Evolutionary conservation across 2,888 invertebrate genomes (phyloP).

Genomic region (Erebia epiphron): DNA sequence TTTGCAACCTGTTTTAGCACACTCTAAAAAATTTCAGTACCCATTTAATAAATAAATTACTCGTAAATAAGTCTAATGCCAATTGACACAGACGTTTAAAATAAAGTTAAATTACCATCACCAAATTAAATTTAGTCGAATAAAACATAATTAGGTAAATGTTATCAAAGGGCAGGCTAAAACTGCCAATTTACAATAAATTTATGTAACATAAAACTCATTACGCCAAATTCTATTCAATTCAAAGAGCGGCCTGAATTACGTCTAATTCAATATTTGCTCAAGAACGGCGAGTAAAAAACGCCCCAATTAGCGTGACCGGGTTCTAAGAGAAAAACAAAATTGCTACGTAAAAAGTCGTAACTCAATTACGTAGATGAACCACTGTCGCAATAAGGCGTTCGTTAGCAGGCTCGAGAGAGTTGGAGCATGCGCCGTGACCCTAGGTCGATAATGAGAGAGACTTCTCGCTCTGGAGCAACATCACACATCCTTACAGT

Average conservation of each 20-base stretch:
- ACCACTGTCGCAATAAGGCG: slow-evolving; percentile 81
- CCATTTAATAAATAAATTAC: too few species aligned
- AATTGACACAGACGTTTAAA: neutral
- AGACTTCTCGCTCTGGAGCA: slow-evolving; percentile 76
- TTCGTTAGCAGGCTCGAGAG: slow-evolving; percentile 70
- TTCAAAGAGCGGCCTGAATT: slow-evolving; percentile 71
- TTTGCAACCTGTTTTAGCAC: too few species aligned
- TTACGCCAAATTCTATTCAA: slow-evolving; percentile 46
- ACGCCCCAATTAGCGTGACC: slow-evolving; percentile 77
- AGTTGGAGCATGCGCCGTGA: slow-evolving; percentile 82
- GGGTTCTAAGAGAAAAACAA: slow-evolving; percentile 79
- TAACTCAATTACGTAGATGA: slow-evolving; percentile 82
- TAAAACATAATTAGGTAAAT: neutral
- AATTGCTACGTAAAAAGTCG: slow-evolving; percentile 82
- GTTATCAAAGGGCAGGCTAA: slow-evolving; percentile 12
- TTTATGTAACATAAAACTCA: slow-evolving; percentile 38
- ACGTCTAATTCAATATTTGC: slow-evolving; percentile 78
- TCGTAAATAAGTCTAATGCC: neutral
- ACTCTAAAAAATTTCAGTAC: too few species aligned
- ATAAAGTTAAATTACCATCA: neutral
- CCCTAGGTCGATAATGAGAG: slow-evolving; percentile 83
- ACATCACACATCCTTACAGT: slow-evolving; percentile 82
- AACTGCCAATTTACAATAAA: slow-evolving; percentile 31
- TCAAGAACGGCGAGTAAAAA: slow-evolving; percentile 60
- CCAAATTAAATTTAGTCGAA: neutral